Evolutionary conservation across 2,888 invertebrate genomes (phyloP).

Genomic region (Dromius quadrimaculatus): DNA sequence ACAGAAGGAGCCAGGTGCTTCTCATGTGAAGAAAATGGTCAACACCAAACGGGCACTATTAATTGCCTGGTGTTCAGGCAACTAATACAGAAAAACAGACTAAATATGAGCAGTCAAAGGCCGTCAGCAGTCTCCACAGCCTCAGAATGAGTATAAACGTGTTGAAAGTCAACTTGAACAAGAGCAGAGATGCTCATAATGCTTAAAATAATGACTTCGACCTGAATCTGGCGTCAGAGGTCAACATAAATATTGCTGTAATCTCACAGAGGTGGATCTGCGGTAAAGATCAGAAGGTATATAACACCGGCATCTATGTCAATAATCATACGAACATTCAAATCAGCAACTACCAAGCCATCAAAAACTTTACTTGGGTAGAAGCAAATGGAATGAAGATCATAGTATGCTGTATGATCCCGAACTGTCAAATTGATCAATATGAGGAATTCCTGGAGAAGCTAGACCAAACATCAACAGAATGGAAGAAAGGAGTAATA

Average conservation of each 20-base stretch:
- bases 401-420: not conserved
- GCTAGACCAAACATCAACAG: not conserved
- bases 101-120: too few relatives aligned
- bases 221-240: not conserved
- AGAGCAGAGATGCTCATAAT: not conserved
- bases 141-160: not conserved
- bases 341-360: not conserved
- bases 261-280: conserved; percentile 1
- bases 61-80: too few relatives aligned
- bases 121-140: too few relatives aligned
- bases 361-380: not conserved
- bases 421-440: not conserved
- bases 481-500: not conserved
- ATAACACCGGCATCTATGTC: not conserved
- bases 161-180: not conserved
- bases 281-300: not conserved
- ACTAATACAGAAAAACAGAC: too few relatives aligned
- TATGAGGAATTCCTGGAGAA: not conserved
- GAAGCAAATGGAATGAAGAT: not conserved
- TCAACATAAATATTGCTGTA: not conserved
- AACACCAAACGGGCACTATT: not conserved
- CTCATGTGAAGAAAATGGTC: not conserved
- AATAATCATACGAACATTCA: not conserved
- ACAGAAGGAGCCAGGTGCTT: not conserved
- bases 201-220: not conserved